A percentile compares a stretch with the other conserved stretches of the same genome.
Evolutionary conservation across 2,797 vertebrate species (phyloP).

Genomic region (Sardinella longiceps): DNA sequence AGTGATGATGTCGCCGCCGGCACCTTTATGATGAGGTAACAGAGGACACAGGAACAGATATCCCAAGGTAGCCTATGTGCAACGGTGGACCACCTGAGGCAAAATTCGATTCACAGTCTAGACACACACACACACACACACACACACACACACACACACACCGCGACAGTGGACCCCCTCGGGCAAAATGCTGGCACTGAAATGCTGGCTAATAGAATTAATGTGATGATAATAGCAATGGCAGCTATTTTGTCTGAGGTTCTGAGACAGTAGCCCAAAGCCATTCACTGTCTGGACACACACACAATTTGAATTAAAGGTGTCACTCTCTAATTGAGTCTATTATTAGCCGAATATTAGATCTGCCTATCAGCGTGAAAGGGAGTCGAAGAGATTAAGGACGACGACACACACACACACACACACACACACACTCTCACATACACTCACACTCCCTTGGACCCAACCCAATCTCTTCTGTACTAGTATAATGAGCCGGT

Average conservation of each 20-base stretch:
- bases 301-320: not conserved
- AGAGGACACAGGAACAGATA: not conserved
- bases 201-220: not conserved
- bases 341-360: constrained; percentile 23
- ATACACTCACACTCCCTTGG: not conserved
- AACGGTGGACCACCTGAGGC: not conserved
- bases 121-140: no score
- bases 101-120: not conserved
- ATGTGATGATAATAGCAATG: not conserved
- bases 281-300: not conserved
- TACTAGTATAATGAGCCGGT: not conserved
- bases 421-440: not conserved
- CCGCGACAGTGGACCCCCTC: not conserved
- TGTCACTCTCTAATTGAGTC: constrained; percentile 26
- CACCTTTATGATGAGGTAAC: not conserved
- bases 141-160: no score
- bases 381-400: constrained; percentile 8
- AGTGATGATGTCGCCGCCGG: not conserved
- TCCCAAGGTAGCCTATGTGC: not conserved
- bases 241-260: not conserved
- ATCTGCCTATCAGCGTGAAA: constrained; percentile 16
- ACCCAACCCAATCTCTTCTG: constrained; percentile 13
- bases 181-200: not conserved
- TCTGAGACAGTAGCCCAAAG: not conserved
- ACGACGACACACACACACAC: constrained; percentile 1